These are phyloP conservation scores for Craterocephalus amniculus DNA, from an alignment of 2,797 vertebrate species.

Conservation along the genomic window DNA sequence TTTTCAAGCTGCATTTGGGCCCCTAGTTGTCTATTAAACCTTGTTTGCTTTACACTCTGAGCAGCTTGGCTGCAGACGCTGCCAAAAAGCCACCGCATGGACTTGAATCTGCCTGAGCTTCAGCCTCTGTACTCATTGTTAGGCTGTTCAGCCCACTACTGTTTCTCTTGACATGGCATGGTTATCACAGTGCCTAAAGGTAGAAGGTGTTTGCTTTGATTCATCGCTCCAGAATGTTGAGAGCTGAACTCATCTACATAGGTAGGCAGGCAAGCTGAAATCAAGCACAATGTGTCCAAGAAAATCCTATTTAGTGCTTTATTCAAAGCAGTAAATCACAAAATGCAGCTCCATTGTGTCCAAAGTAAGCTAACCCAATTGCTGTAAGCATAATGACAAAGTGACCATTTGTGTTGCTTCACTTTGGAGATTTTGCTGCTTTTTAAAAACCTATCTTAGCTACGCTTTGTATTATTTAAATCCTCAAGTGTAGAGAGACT, in stretches of 20 bases:
- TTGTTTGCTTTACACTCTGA: slow-evolving; percentile 28
- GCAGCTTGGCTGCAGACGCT: slow-evolving; percentile 45
- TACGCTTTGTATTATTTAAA: slow-evolving; percentile 55
- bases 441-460: slow-evolving; percentile 53
- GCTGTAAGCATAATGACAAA: slow-evolving; percentile 47
- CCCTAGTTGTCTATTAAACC: slow-evolving; percentile 27
- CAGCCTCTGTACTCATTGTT: slow-evolving; percentile 45
- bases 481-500: slow-evolving; percentile 31
- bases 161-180: slow-evolving; percentile 51
- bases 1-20: slow-evolving; percentile 37
- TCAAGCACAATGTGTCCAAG: slow-evolving; percentile 52
- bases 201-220: slow-evolving; percentile 63
- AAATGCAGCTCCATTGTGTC: slow-evolving; percentile 60
- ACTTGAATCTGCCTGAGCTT: slow-evolving; percentile 42
- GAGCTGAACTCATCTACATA: slow-evolving; percentile 52
- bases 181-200: slow-evolving; percentile 54
- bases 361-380: slow-evolving; percentile 55
- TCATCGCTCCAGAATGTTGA: slow-evolving; percentile 46
- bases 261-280: slow-evolving; percentile 50
- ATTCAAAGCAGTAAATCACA: slow-evolving; percentile 67
- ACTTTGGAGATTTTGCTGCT: slow-evolving; percentile 46
- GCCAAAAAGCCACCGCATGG: slow-evolving; percentile 46
- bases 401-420: slow-evolving; percentile 46
- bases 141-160: slow-evolving; percentile 44
- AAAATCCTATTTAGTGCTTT: slow-evolving; percentile 73